Evolutionary conservation across 1,140 invertebrate genomes (phyloP), one percentile per base, ranked within the genome.

Genomic region (Eurosta solidaginis): DNA sequence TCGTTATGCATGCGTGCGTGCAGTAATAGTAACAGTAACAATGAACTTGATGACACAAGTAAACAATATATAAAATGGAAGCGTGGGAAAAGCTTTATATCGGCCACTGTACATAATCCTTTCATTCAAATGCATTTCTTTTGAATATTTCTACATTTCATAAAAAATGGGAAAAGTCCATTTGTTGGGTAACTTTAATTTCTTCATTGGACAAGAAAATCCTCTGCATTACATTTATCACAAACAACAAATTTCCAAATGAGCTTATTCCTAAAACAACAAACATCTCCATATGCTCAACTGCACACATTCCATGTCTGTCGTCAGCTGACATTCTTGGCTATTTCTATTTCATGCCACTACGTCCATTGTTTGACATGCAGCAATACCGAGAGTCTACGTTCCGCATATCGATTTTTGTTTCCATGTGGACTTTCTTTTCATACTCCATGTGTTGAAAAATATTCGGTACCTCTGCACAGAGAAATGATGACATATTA

Each of bases 21-120:
- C 20, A 40, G 6, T 20, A 42, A 27, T 20, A 27, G 22, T 54
- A 54, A 54, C n/a, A 52, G 25, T 7, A 22, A 17, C n/a, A 52
- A 52, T 22, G 22, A 52, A 52, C 4, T 52, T 22, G 49, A 52
- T 20, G 22, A 68, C 27, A 17, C 7, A 22, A 22, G 59, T 68
- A 68, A 68, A 68, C n/a, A 68, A 68, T 40, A n/a, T 10, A 68
- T 7, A 20, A 27, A 68, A 68, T 68, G 59, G 59, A 68, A 68
- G 59, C 59, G 59, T 68, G 59, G 59, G 59, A 68, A 68, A 68
- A 68, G 59, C 59, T 68, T 40, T 40, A 40, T 20, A 10, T 17
- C 59, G 22, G 36, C 33, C 17, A 33, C n/a, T 68, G 36, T 1
- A 7, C 33, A 40, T 68, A 68, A 68, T 68, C 59, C 59, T 42